These are phyloP conservation scores for Nasonia longicornis DNA, from an alignment of 1,140 invertebrate species.

Conservation along the genomic window DNA sequence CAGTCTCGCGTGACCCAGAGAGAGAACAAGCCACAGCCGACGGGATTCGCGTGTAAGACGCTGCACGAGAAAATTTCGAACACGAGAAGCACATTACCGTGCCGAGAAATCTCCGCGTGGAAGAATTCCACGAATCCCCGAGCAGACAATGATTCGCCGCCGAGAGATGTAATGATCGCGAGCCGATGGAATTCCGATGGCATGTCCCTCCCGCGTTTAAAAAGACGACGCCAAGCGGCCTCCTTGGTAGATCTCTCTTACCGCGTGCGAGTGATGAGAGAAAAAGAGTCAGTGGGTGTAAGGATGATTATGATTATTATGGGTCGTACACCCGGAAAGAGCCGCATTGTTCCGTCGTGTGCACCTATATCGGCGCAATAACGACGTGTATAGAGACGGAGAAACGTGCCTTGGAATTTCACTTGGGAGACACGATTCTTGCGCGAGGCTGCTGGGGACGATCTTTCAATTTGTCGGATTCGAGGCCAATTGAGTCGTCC, in stretches of 20 bases:
- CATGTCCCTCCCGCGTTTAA: slow-evolving; percentile 1
- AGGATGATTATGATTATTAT: slow-evolving; percentile 21
- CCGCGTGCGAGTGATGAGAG: not conserved
- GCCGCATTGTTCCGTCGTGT: not conserved
- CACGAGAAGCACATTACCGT: slow-evolving; percentile 36
- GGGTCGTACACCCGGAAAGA: slow-evolving; percentile 26
- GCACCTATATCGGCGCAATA: not conserved
- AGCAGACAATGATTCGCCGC: slow-evolving; percentile 17
- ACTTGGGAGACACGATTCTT: not conserved
- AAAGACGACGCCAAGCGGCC: not conserved
- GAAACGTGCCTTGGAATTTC: not conserved
- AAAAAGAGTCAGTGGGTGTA: not conserved
- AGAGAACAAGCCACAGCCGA: not conserved
- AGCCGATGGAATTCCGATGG: slow-evolving; percentile 18
- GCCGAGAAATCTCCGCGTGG: not conserved
- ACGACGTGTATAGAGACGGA: not conserved
- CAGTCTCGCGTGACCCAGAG: not conserved
- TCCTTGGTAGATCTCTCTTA: slow-evolving; percentile 17
- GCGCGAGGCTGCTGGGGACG: too few species aligned
- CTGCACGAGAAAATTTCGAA: slow-evolving; percentile 4
- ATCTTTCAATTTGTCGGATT: slow-evolving; percentile 22
- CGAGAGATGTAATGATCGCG: slow-evolving; percentile 6
- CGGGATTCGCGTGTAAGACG: not conserved
- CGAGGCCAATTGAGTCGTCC: not conserved
- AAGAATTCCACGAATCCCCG: not conserved